Evolutionary conservation across 2,797 vertebrate species (phyloP).

Genomic region (Sciurus vulgaris): DNA sequence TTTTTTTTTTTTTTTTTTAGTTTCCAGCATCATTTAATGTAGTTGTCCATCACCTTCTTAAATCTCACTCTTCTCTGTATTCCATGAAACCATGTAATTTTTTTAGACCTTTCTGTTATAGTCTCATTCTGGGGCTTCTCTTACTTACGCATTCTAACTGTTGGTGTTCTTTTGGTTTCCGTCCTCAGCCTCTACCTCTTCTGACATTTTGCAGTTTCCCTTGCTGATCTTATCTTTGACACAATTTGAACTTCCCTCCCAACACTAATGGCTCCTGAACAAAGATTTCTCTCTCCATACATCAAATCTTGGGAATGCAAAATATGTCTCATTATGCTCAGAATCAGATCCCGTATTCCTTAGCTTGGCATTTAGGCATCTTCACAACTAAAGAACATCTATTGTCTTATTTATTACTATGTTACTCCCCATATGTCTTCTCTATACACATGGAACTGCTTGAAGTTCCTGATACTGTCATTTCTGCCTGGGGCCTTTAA

Average conservation of each 20-base stretch:
- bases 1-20: background rate
- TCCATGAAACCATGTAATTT: background rate
- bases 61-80: background rate
- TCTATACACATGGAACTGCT: background rate
- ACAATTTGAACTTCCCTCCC: background rate
- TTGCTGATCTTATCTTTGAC: background rate
- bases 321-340: background rate
- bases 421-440: background rate
- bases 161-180: background rate
- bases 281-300: background rate
- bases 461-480: background rate
- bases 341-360: background rate
- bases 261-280: background rate
- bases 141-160: background rate
- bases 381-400: background rate
- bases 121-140: background rate
- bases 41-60: background rate
- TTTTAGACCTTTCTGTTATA: background rate
- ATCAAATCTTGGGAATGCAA: background rate
- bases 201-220: background rate
- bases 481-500: background rate
- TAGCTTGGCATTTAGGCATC: background rate
- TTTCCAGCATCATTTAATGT: background rate
- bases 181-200: background rate
- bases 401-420: background rate